Conservation (phyloP, 1,140 invertebrate species). For the Phymorhynchus buccinoides region DNA sequence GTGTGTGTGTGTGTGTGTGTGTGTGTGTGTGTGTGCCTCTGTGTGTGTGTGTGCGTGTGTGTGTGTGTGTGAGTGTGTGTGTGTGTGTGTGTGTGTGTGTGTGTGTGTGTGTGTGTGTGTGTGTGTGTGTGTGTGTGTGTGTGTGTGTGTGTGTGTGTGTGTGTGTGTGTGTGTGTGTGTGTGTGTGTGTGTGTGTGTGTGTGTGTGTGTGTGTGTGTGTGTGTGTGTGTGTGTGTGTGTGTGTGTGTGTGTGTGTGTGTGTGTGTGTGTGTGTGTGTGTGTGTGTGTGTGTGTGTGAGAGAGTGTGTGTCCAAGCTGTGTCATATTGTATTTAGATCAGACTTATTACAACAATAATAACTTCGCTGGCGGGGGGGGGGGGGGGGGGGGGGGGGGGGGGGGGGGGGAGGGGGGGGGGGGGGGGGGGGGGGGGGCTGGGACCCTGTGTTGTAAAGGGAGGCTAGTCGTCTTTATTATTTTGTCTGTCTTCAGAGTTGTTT, state of each 20-base stretch:
- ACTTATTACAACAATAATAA: no score
- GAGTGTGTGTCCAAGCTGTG: neutral
- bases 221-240: neutral
- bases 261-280: neutral
- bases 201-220: slow-evolving; percentile 1
- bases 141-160: slow-evolving; percentile 18
- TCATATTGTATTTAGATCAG: neutral
- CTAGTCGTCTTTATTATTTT: no score
- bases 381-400: no score
- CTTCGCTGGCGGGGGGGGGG: no score
- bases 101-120: neutral
- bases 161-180: slow-evolving; percentile 19
- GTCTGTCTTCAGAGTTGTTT: no score
- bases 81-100: no score
- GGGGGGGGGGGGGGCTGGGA: no score
- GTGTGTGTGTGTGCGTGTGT: neutral
- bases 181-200: slow-evolving; percentile 21
- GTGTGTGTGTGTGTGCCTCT: neutral
- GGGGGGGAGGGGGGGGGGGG: no score
- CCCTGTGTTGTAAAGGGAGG: no score
- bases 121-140: neutral
- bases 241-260: neutral
- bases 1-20: neutral
- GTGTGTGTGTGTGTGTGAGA: neutral
- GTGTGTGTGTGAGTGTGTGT: slow-evolving; percentile 19